Evolutionary conservation across 2,888 invertebrate species (phyloP), one percentile per base, ranked within the genome.

Genomic region (Scaptomyza polygonia): DNA sequence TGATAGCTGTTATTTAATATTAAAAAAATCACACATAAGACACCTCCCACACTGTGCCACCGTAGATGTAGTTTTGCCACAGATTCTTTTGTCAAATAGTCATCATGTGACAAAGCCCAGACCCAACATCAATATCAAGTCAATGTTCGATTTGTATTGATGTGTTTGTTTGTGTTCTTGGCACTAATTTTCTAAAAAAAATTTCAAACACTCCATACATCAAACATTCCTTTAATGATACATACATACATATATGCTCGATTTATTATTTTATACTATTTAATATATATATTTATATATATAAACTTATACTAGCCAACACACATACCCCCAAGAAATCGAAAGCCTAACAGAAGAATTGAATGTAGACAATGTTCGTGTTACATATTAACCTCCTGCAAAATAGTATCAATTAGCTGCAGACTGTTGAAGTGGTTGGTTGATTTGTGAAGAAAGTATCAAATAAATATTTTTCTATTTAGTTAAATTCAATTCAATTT

Each of bases 301-400:
- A 48, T n/a, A 48, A 6, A 21, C 18, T 21, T 32, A 32, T 32
- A n/a, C 16, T 47, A 67, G 45, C 18, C 53, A 72, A 82, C 86
- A 88, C 86, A 88, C 83, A 69, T 86, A 72, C 45, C 88, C 90
- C 91, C 92, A 92, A 92, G 92, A 92, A 92, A 92, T 92, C 92
- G 87, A 90, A 77, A 88, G 91, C 91, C 91, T 89, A 78, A 78
- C 59, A 59, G 48, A 53, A 65, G 68, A 72, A 59, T 57, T 66
- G n/a, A 32, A 11, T 48, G 43, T 47, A 16, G 29, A 54, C 44
- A 21, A 34, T 27, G 61, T 40, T 53, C 48, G 40, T 43, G 42
- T 43, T 45, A 18, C 12, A 29, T 48, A 25, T 67, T 32, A 53
- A 53, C 12, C 8, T 42, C 52, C 54, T 53, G 18, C 8, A 27